Percentiles rank a stretch among this genome's conserved stretches.
Evolutionary conservation across 2,888 invertebrate species (phyloP).

Genomic region (Ellobium chinense): DNA sequence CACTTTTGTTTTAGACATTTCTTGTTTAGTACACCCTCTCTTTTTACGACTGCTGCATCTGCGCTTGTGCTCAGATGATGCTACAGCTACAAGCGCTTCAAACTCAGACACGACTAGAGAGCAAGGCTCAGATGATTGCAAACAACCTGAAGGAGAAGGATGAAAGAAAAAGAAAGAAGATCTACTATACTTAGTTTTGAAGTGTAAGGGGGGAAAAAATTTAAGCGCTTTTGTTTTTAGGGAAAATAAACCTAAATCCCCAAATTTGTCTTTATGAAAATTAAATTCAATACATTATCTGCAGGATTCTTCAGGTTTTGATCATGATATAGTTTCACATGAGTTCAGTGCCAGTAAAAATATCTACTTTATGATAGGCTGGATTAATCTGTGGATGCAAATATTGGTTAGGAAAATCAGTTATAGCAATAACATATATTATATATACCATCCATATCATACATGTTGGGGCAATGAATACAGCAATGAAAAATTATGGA

Average conservation of each 20-base stretch:
- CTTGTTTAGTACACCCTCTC: not conserved
- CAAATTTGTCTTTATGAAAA: too few relatives aligned
- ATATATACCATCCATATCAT: not conserved
- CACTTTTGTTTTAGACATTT: not conserved
- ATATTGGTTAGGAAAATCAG: not conserved
- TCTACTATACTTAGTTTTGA: too few relatives aligned
- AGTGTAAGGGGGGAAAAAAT: too few relatives aligned
- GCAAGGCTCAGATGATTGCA: conserved; percentile 24
- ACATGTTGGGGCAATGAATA: not conserved
- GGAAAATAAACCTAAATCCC: too few relatives aligned
- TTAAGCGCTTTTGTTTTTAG: too few relatives aligned
- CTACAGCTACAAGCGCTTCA: conserved; percentile 95
- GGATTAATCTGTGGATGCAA: not conserved
- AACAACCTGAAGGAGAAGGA: conserved; percentile 43
- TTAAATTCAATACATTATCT: too few relatives aligned
- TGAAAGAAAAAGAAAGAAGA: conserved; percentile 34
- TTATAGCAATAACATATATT: not conserved
- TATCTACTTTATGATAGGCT: not conserved
- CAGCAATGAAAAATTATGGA: not conserved
- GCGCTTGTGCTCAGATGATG: conserved; percentile 86
- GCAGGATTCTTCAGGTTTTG: too few relatives aligned
- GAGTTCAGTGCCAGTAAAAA: too few relatives aligned
- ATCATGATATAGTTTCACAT: too few relatives aligned
- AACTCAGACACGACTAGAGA: conserved; percentile 92
- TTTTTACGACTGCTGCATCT: not conserved